A percentile compares a stretch with the other conserved stretches of the same genome.
Conservation (phyloP, 2,797 vertebrate genomes). For the Lepus townsendii region DNA sequence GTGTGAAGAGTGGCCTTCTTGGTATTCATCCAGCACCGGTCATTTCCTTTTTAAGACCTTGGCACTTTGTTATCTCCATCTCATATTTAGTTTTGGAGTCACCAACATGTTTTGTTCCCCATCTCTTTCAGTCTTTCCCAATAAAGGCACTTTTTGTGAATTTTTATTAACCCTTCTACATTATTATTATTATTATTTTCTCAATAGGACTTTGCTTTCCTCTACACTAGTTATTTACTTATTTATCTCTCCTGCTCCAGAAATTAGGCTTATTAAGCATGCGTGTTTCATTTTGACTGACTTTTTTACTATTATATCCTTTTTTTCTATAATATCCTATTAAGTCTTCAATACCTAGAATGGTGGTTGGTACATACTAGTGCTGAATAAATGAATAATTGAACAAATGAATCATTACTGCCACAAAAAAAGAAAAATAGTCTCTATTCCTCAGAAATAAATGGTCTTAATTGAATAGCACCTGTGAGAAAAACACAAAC, state of each 20-base stretch:
- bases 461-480: not conserved
- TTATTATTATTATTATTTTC: not conserved
- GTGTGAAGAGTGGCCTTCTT: not conserved
- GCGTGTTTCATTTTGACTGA: not conserved
- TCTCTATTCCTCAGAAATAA: constrained; percentile 34
- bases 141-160: not conserved
- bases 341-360: not conserved
- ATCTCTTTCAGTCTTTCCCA: not conserved
- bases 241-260: constrained; percentile 3
- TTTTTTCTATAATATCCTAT: too few species aligned
- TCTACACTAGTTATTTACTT: not conserved
- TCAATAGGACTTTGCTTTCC: not conserved
- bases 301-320: not conserved
- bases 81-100: not conserved
- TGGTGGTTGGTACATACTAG: constrained; percentile 12
- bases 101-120: not conserved
- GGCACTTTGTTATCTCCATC: not conserved
- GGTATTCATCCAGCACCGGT: not conserved
- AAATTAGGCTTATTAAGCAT: not conserved
- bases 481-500: constrained; percentile 26
- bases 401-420: constrained; percentile 44
- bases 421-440: not conserved
- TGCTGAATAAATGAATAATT: constrained; percentile 22
- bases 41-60: not conserved
- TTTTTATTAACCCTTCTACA: not conserved